phyloP scores from a whole-genome alignment of 2,797 vertebrate species.

The Rhinoraja longicauda region DNA sequence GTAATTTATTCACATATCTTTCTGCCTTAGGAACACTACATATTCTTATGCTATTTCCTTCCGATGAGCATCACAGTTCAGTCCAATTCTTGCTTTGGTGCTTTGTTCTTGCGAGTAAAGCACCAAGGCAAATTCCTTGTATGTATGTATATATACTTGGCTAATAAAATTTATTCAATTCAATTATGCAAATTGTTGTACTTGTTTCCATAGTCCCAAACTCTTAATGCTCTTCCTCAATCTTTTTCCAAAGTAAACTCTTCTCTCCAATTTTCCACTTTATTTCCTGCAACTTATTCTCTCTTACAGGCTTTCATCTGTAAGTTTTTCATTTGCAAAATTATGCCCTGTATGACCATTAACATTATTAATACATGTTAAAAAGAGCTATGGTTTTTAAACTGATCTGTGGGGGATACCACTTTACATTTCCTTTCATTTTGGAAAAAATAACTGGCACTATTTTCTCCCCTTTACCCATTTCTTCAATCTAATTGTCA shows the following conservation, averaged over 20 bases:
- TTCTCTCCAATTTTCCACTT: too few relatives aligned
- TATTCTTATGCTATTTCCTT: neutral
- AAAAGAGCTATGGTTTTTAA: neutral
- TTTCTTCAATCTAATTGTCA: neutral
- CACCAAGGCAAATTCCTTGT: too few relatives aligned
- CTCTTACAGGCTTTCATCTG: neutral
- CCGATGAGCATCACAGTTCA: neutral
- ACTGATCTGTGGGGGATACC: neutral
- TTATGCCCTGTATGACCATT: neutral
- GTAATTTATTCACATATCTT: neutral
- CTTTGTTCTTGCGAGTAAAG: too few relatives aligned
- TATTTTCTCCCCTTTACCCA: neutral
- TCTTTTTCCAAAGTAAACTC: too few relatives aligned
- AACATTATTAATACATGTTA: neutral
- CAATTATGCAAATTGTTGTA: too few relatives aligned
- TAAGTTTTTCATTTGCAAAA: neutral
- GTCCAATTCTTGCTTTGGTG: too few relatives aligned
- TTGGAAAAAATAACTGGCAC: neutral
- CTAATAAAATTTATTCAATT: too few relatives aligned
- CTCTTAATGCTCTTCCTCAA: neutral
- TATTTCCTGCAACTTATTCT: too few relatives aligned
- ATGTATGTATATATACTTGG: too few relatives aligned
- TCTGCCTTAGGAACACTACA: neutral
- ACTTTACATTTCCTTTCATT: neutral
- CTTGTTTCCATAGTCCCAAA: neutral